Percentiles rank a stretch among this genome's conserved stretches.
Evolutionary conservation across 2,113 vertebrate species (phyloP).

Genomic region (Varanus komodoensis): DNA sequence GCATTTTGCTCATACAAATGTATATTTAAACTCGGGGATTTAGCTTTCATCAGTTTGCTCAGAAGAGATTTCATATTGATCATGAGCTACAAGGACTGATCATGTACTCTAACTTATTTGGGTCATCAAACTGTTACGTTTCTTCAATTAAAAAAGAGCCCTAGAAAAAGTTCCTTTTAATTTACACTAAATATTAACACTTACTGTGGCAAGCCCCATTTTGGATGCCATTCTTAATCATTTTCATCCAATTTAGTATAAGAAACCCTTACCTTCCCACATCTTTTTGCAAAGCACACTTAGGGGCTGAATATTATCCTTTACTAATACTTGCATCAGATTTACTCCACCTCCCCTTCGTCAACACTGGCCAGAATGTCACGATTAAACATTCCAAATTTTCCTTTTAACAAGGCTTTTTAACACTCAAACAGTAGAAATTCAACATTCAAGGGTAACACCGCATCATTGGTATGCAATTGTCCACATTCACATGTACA

Average conservation of each 20-base stretch:
- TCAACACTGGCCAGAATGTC: neutral
- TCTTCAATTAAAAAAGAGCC: neutral
- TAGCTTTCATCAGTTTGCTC: neutral
- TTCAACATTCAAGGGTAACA: neutral
- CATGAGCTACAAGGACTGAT: neutral
- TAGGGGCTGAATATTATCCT: constrained; percentile 18
- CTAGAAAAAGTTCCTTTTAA: neutral
- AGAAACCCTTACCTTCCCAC: constrained; percentile 3
- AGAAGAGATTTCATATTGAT: neutral
- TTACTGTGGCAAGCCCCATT: neutral
- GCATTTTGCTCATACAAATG: too few species aligned
- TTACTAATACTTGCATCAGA: neutral
- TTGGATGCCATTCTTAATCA: neutral
- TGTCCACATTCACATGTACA: too few species aligned
- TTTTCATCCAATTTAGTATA: neutral
- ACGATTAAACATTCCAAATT: constrained; percentile 11
- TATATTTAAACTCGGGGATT: neutral
- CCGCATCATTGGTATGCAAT: too few species aligned
- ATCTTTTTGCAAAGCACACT: neutral
- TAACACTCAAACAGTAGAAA: neutral
- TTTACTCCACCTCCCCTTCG: neutral
- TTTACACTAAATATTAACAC: neutral
- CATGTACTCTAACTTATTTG: neutral
- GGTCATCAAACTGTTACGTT: neutral
- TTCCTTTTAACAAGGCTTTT: neutral